Evolutionary conservation across 2,797 vertebrate genomes (phyloP).

Genomic region (Pseudomugil gertrudae): DNA sequence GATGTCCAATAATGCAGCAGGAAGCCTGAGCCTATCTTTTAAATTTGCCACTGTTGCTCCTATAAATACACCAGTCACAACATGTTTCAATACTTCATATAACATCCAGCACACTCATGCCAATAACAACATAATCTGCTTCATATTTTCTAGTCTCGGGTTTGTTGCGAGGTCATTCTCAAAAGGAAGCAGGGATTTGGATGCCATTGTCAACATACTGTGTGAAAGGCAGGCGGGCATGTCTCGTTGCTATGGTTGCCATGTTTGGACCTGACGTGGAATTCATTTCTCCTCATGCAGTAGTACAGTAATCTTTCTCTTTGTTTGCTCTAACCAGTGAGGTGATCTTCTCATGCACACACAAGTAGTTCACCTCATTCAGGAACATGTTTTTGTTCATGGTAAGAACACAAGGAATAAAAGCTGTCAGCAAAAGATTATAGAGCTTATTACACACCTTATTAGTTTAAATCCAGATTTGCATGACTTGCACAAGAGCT

Average conservation of each 20-base stretch:
- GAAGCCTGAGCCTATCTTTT: constrained; percentile 58
- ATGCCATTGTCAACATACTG: constrained; percentile 46
- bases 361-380: constrained; percentile 34
- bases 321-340: constrained; percentile 52
- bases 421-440: constrained; percentile 58
- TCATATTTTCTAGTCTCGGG: constrained; percentile 44
- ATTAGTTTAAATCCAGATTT: constrained; percentile 43
- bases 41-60: constrained; percentile 62
- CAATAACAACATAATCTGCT: constrained; percentile 70
- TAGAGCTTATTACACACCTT: constrained; percentile 27
- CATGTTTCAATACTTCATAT: constrained; percentile 66
- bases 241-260: constrained; percentile 66
- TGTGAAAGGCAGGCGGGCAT: constrained; percentile 40
- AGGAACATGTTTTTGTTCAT: constrained; percentile 41
- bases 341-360: constrained; percentile 39
- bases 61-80: constrained; percentile 63
- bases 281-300: constrained; percentile 47
- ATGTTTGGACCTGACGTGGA: constrained; percentile 71
- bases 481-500: constrained; percentile 10
- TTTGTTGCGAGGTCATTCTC: constrained; percentile 55
- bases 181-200: constrained; percentile 42
- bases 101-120: constrained; percentile 65
- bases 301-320: constrained; percentile 57
- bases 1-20: constrained; percentile 34
- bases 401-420: constrained; percentile 33